Evolutionary conservation across 2,888 invertebrate species (phyloP), one percentile per base, ranked within the genome.

Genomic region (Hirtodrosophila alboralis): DNA sequence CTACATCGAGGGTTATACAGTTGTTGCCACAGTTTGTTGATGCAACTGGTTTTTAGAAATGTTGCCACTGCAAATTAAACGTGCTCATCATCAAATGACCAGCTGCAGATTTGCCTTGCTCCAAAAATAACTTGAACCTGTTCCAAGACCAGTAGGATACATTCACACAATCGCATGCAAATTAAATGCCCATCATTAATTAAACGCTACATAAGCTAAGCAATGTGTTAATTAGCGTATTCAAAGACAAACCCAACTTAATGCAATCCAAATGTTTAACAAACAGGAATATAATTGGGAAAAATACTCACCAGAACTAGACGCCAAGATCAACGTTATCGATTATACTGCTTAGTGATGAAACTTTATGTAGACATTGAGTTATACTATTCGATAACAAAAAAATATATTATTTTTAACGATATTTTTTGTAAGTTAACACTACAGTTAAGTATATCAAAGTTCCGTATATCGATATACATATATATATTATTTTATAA

Each of bases 161-260:
- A n/a, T 10, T 27, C 33, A 18, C 47, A 14, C 43, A 41, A 34
- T 41, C 40, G 30, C 27, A 67, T 43, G 45, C 53, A 54, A 57
- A 69, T 56, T 58, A 44, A 56, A 56, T 62, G 44, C 37, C 36
- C 34, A 36, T 58, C 70, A 65, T 76, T 65, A 75, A 75, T 75
- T 64, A 70, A 65, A 21, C 33, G 49, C 48, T 40, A 57, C 66
- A 58, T 48, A 51, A 62, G 52, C 51, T 44, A 30, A 44, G 41
- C 69, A 56, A 77, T 67, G 66, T 77, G 53, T 75, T 79, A 75
- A 83, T 83, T 81, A 75, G 70, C 40, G 33, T 33, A 52, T 13
- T 18, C 26, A 33, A n/a, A 37, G 34, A 8, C 6, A 33, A 13
- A 31, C 10, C 9, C 21, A 45, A 40, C 41, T 38, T 56, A 40